phyloP scores from a whole-genome alignment of 1,140 invertebrate genomes.

The Nasonia giraulti region DNA sequence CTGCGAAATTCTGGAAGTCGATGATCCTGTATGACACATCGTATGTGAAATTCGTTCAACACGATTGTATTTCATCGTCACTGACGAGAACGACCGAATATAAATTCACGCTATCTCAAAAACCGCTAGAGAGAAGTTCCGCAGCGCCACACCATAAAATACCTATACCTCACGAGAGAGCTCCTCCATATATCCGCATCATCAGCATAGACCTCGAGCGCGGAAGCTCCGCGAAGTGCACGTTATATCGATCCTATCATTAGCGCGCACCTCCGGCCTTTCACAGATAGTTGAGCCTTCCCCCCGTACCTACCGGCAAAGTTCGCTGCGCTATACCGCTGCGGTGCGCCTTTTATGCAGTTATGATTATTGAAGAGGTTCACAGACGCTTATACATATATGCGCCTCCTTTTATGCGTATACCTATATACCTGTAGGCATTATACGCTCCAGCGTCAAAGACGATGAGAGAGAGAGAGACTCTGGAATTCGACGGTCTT shows the following conservation, averaged over 20 bases:
- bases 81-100: too few relatives aligned
- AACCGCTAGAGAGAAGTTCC: too few relatives aligned
- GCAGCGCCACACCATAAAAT: too few relatives aligned
- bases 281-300: neutral
- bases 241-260: conserved; percentile 32
- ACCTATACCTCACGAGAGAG: neutral
- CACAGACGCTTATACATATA: neutral
- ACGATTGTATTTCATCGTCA: too few relatives aligned
- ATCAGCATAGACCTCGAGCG: neutral
- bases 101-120: too few relatives aligned
- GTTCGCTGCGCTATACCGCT: neutral
- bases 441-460: neutral
- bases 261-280: conserved; percentile 2
- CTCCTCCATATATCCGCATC: neutral
- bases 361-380: conserved; percentile 39
- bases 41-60: too few relatives aligned
- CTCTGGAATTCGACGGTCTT: neutral
- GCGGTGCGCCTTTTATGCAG: neutral
- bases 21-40: too few relatives aligned
- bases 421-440: neutral
- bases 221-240: neutral
- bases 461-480: neutral
- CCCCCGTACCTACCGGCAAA: neutral
- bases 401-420: neutral
- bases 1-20: too few relatives aligned